A percentile compares a stretch with the other conserved stretches of the same genome.
Conservation (phyloP, 2,888 invertebrate genomes). For the Pammene fasciana region DNA sequence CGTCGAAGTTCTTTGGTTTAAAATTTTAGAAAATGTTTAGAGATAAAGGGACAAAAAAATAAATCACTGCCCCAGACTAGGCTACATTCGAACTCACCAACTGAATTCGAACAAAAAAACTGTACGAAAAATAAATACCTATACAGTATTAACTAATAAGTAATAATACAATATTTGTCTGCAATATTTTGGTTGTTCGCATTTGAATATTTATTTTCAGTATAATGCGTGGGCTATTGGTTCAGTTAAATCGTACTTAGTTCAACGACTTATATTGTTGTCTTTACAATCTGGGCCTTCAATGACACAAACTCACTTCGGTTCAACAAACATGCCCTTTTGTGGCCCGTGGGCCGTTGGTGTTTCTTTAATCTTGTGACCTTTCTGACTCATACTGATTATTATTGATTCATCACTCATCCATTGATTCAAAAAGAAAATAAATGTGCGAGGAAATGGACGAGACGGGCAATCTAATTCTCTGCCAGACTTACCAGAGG, state of each 20-base stretch:
- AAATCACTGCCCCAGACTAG: no score
- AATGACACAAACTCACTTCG: conserved; percentile 7
- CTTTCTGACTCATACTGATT: background rate
- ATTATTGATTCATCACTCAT: no score
- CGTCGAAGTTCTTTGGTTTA: no score
- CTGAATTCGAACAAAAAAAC: no score
- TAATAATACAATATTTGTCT: no score
- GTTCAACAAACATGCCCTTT: conserved; percentile 7
- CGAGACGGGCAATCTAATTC: background rate
- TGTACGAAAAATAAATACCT: no score
- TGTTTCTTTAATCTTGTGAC: background rate
- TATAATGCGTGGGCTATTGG: background rate
- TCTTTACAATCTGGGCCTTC: conserved; percentile 1
- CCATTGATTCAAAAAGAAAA: background rate
- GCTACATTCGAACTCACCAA: no score
- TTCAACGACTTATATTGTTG: conserved; percentile 6
- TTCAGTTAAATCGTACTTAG: conserved; percentile 4
- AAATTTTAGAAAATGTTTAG: no score
- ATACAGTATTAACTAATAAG: background rate
- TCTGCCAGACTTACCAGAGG: no score
- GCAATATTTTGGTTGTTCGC: no score
- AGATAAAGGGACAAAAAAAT: no score
- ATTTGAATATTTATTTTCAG: no score
- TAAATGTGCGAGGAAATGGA: background rate
- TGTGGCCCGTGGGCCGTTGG: background rate